These are phyloP conservation scores for Arrhamphus sclerolepis DNA, from an alignment of 2,797 vertebrate species.

Conservation along the genomic window DNA sequence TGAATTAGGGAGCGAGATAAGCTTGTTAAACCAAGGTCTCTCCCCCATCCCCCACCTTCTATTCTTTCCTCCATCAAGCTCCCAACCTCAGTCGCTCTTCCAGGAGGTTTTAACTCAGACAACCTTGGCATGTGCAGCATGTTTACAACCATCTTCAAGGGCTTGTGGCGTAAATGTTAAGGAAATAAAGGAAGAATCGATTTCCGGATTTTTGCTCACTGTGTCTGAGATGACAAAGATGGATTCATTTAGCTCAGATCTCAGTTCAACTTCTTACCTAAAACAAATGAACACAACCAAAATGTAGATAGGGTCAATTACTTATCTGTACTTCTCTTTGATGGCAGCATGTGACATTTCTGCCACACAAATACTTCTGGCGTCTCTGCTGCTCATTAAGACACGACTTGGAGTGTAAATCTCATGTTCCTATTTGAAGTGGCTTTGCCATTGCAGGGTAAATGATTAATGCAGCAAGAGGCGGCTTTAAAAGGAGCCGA, in stretches of 20 bases:
- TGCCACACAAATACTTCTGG: conserved; percentile 44
- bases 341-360: conserved; percentile 24
- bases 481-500: conserved; percentile 23
- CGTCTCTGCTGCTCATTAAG: conserved; percentile 54
- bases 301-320: conserved; percentile 39
- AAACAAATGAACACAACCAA: conserved; percentile 9
- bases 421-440: conserved; percentile 51
- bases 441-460: conserved; percentile 44
- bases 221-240: conserved; percentile 38
- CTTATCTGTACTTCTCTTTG: conserved; percentile 42
- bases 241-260: conserved; percentile 29
- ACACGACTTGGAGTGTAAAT: conserved; percentile 36
- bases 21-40: conserved; percentile 72
- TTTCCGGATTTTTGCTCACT: conserved; percentile 35
- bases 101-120: conserved; percentile 47
- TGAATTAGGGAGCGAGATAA: conserved; percentile 76
- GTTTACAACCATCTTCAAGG: conserved; percentile 48
- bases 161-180: conserved; percentile 45
- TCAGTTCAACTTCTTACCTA: conserved; percentile 19
- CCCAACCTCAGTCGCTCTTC: conserved; percentile 35
- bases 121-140: conserved; percentile 37
- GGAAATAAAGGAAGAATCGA: conserved; percentile 47
- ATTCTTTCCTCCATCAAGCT: conserved; percentile 49
- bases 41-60: conserved; percentile 37
- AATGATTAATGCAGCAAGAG: conserved; percentile 52